A percentile compares a stretch with the other conserved stretches of the same genome.
phyloP scores from a whole-genome alignment of 2,888 invertebrate genomes.

The Dusona sp. region DNA sequence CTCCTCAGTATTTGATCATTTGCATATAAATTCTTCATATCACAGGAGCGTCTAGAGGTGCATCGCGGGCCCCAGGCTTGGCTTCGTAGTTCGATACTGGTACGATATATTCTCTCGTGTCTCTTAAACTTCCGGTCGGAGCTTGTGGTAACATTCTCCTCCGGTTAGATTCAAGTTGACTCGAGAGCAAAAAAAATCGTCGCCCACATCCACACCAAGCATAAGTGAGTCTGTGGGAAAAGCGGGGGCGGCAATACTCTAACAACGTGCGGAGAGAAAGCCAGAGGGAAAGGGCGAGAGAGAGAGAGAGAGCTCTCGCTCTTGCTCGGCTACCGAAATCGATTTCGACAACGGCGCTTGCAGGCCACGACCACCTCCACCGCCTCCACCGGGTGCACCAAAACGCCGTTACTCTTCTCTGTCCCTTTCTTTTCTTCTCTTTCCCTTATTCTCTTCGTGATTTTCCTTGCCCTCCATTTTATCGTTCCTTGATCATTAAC shows the following conservation, averaged over 20 bases:
- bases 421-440: constrained; percentile 43
- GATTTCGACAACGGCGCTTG: constrained; percentile 71
- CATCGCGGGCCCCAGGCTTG: not conserved
- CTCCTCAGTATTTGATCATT: constrained; percentile 15
- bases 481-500: not conserved
- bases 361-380: constrained; percentile 71
- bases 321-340: constrained; percentile 69
- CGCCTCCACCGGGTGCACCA: constrained; percentile 71
- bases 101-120: not conserved
- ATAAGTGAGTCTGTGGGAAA: constrained; percentile 45
- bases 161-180: not conserved
- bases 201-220: constrained; percentile 19
- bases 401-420: constrained; percentile 63
- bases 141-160: not conserved
- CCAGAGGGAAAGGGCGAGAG: not conserved
- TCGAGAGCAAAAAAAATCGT: constrained; percentile 3
- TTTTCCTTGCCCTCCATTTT: constrained; percentile 58
- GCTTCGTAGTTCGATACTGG: not conserved
- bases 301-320: constrained; percentile 36
- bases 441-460: constrained; percentile 62
- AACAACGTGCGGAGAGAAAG: constrained; percentile 37
- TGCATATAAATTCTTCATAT: constrained; percentile 17
- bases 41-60: not conserved
- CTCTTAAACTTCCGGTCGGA: not conserved
- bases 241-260: constrained; percentile 63